A percentile compares a stretch with the other conserved stretches of the same genome.
Conservation (phyloP, 2,888 invertebrate species). For the Beris morrisii region DNA sequence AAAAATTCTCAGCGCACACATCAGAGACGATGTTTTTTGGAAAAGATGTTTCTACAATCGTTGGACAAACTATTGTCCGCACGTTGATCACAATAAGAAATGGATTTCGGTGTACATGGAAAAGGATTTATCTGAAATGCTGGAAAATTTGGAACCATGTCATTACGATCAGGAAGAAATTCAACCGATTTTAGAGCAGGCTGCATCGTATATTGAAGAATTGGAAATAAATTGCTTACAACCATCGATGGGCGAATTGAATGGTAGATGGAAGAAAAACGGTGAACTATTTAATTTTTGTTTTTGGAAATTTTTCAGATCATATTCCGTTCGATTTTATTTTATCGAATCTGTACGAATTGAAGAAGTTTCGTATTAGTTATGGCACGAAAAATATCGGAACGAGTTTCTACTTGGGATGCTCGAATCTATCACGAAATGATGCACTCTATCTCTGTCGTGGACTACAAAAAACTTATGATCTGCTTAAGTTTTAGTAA, state of each 20-base stretch:
- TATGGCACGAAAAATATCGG: constrained; percentile 53
- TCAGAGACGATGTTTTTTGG: constrained; percentile 54
- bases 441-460: constrained; percentile 49
- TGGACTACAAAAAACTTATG: constrained; percentile 52
- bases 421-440: constrained; percentile 50
- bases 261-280: too few species aligned
- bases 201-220: constrained; percentile 52
- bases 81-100: constrained; percentile 33
- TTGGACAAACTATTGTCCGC: constrained; percentile 46
- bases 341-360: constrained; percentile 53
- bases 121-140: constrained; percentile 54
- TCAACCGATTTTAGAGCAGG: constrained; percentile 50
- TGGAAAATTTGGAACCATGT: constrained; percentile 51
- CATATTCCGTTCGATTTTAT: constrained; percentile 56
- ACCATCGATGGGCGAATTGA: constrained; percentile 46
- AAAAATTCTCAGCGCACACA: constrained; percentile 49
- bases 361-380: constrained; percentile 51
- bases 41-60: constrained; percentile 50
- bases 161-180: constrained; percentile 53
- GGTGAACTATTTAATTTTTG: too few species aligned
- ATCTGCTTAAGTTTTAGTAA: constrained; percentile 51
- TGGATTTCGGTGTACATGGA: constrained; percentile 57
- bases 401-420: constrained; percentile 52
- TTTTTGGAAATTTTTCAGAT: constrained; percentile 41
- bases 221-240: constrained; percentile 53